Percentiles rank a stretch among this genome's conserved stretches.
Evolutionary conservation across 2,113 vertebrate species (phyloP).

Genomic region (Lepus americanus): DNA sequence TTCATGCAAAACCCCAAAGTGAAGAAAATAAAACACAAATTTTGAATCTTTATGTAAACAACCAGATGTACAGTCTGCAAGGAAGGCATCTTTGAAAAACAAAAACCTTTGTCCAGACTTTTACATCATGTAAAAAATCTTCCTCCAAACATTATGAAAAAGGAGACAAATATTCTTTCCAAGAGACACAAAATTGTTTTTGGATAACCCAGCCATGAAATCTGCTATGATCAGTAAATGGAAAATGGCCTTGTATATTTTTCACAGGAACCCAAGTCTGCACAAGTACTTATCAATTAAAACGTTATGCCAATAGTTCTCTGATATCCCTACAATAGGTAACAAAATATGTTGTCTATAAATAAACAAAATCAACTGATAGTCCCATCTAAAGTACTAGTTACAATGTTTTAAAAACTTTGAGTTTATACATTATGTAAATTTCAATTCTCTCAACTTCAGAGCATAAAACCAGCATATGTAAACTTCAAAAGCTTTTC

Average conservation of each 20-base stretch:
- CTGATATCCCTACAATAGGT: constrained; percentile 1
- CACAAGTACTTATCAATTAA: constrained; percentile 38
- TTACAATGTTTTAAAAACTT: background rate
- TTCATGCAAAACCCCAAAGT: constrained; percentile 76
- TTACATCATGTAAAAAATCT: constrained; percentile 78
- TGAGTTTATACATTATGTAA: background rate
- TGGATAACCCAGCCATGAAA: constrained; percentile 64
- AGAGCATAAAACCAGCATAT: background rate
- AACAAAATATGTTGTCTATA: background rate
- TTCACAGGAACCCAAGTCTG: background rate
- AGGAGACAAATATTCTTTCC: constrained; percentile 66
- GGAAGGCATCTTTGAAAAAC: constrained; percentile 78
- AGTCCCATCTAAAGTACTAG: background rate
- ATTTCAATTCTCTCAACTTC: background rate
- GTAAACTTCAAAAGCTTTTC: background rate
- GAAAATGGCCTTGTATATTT: constrained; percentile 53
- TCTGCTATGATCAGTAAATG: constrained; percentile 72
- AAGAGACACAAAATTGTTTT: constrained; percentile 73
- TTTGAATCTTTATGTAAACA: constrained; percentile 85
- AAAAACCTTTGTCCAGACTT: constrained; percentile 82
- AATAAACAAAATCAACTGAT: background rate
- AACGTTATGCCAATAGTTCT: background rate
- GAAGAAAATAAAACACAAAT: constrained; percentile 76
- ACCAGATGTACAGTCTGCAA: constrained; percentile 82
- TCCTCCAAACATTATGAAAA: constrained; percentile 78